phyloP scores from a whole-genome alignment of 2,113 vertebrate species.

The Amazona vittata region DNA sequence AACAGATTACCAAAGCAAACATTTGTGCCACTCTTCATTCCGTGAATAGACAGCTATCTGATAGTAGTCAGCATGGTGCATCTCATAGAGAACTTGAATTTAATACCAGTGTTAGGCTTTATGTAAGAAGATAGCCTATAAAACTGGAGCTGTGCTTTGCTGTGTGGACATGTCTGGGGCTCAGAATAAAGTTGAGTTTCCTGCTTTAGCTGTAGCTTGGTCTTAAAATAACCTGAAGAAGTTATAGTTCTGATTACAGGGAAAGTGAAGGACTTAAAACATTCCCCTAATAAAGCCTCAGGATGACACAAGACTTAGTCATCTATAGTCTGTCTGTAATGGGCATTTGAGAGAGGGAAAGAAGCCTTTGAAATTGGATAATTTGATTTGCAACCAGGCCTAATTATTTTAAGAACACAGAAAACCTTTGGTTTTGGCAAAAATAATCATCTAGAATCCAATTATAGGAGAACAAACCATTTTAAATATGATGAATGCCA shows the following conservation, averaged over 20 bases:
- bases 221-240: conserved; percentile 93
- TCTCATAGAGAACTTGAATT: conserved; percentile 35
- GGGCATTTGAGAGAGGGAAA: conserved; percentile 70
- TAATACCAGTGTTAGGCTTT: conserved; percentile 71
- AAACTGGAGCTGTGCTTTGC: conserved; percentile 82
- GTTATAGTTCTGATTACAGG: conserved; percentile 86
- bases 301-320: conserved; percentile 77
- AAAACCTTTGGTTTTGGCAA: conserved; percentile 71
- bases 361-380: conserved; percentile 74
- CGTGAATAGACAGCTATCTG: conserved; percentile 56
- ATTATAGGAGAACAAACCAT: conserved; percentile 66
- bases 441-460: conserved; percentile 73
- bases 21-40: conserved; percentile 52
- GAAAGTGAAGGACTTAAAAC: conserved; percentile 81
- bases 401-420: conserved; percentile 79
- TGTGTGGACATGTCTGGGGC: conserved; percentile 87
- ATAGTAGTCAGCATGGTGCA: conserved; percentile 49
- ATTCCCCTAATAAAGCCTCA: conserved; percentile 81
- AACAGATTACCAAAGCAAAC: conserved; percentile 68
- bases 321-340: conserved; percentile 70
- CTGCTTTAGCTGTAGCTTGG: conserved; percentile 90
- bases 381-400: conserved; percentile 77
- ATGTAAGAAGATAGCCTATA: conserved; percentile 83
- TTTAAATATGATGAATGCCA: conserved; percentile 62
- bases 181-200: conserved; percentile 94